Evolutionary conservation across 1,140 invertebrate species (phyloP), one percentile per base, ranked within the genome.

Genomic region (Notospermus geniculatus): DNA sequence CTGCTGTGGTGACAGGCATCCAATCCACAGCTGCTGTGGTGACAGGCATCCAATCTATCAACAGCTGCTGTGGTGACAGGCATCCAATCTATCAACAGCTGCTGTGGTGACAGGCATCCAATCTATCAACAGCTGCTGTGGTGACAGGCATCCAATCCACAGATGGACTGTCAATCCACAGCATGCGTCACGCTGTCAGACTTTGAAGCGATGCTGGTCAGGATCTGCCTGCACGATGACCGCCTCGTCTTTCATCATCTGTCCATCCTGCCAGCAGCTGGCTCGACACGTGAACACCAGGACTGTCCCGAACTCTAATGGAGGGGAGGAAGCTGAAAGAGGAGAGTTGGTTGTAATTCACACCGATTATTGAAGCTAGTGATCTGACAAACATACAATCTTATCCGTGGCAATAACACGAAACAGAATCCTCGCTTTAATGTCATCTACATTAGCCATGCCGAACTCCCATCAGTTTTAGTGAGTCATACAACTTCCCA

Each of bases 221-320:
- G 74, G 71, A 54, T 93, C 91, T 7, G 86, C 83, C 82, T 92
- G 91, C 68, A 93, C 86, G 64, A 92, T 76, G 41, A 91, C 85
- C 62, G 83, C 82, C 80, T 93, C 91, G 65, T 87, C 84, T 60
- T 88, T 85, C 63, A 86, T 84, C 28, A 80, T 84, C 68, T 90
- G 88, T 11, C 84, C 84, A 2, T 85, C 78, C 50, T 86, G 85
- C 91, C 91, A 94, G 77, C 91, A 94, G 76, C 89, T 92, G 68
- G 85, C 85, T n/a, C 85, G 77, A 74, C 91, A 94, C 1, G 91
- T 90, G 69, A 88, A 93, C 22, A 93, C 78, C 30, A 91, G 77
- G 9, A 91, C 87, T 29, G 89, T 91, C 9, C 91, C 89, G 78
- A 89, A 93, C 78, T 94, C 91, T 22, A 70, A 25, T 19, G 59